These are phyloP conservation scores for Rhabditoides inermis DNA, from an alignment of 2,888 invertebrate genomes.

Conservation along the genomic window DNA sequence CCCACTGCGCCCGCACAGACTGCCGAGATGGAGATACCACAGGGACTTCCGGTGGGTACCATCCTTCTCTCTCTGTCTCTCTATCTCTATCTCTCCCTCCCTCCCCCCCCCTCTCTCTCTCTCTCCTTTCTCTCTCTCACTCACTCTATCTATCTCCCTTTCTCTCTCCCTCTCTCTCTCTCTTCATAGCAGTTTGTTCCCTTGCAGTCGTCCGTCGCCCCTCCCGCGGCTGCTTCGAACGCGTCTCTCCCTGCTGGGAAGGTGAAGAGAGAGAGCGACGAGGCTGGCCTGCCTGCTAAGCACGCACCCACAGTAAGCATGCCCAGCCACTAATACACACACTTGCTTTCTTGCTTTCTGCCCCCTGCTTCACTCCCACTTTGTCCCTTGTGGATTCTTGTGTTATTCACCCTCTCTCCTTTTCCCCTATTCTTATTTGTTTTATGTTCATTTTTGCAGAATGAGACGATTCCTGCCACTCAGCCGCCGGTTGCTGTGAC, in stretches of 20 bases:
- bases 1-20: neutral
- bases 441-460: too few species aligned
- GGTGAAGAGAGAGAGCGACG: conserved; percentile 1
- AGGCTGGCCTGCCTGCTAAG: neutral
- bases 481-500: neutral
- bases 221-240: too few species aligned
- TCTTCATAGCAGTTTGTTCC: neutral
- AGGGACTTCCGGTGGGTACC: neutral
- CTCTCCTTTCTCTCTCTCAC: neutral
- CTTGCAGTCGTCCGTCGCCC: neutral
- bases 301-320: too few species aligned
- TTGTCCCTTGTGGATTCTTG: too few species aligned
- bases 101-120: neutral
- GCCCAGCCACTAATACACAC: too few species aligned
- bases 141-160: neutral
- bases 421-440: too few species aligned
- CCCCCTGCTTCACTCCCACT: too few species aligned
- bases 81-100: too few species aligned
- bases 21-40: neutral
- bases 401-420: too few species aligned
- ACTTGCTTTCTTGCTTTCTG: too few species aligned
- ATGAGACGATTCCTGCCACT: neutral
- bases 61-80: neutral
- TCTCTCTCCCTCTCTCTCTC: too few species aligned
- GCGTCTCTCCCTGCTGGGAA: conserved; percentile 1